A percentile compares a stretch with the other conserved stretches of the same genome.
Evolutionary conservation across 2,888 invertebrate species (phyloP).

Genomic region (Drosophila falleni): DNA sequence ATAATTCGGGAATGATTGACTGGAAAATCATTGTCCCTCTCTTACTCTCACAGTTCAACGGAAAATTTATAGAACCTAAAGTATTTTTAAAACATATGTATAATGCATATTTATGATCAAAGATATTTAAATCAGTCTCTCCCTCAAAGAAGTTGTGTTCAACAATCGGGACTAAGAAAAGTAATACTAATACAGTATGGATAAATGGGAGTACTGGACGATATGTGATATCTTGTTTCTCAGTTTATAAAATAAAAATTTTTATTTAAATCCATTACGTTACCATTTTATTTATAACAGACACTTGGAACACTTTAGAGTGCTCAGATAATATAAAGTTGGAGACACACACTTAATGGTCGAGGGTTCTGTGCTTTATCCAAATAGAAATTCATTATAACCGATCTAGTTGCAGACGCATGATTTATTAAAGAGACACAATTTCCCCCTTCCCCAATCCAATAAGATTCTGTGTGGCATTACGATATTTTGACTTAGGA

Average conservation of each 20-base stretch:
- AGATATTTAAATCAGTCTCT: too few relatives aligned
- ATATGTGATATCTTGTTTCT: too few relatives aligned
- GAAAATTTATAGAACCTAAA: too few relatives aligned
- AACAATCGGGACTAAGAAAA: too few relatives aligned
- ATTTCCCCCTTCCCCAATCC: background rate
- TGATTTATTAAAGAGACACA: conserved; percentile 38
- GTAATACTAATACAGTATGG: too few relatives aligned
- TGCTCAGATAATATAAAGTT: background rate
- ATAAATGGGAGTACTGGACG: too few relatives aligned
- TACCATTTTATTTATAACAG: conserved; percentile 1
- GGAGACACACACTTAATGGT: conserved; percentile 8
- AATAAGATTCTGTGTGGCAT: conserved; percentile 4
- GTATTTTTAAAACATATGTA: too few relatives aligned
- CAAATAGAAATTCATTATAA: conserved; percentile 10
- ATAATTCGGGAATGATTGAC: too few relatives aligned
- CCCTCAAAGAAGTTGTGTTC: too few relatives aligned
- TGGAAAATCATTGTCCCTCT: too few relatives aligned
- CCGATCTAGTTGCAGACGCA: conserved; percentile 15
- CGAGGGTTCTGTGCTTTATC: conserved; percentile 14
- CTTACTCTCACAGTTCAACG: background rate
- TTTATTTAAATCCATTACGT: background rate
- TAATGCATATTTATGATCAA: too few relatives aligned
- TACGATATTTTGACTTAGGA: conserved; percentile 4
- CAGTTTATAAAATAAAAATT: background rate
- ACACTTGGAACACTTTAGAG: conserved; percentile 7